Percentiles rank a stretch among this genome's conserved stretches.
phyloP scores from a whole-genome alignment of 2,888 invertebrate species.

The Fabriciana adippe region DNA sequence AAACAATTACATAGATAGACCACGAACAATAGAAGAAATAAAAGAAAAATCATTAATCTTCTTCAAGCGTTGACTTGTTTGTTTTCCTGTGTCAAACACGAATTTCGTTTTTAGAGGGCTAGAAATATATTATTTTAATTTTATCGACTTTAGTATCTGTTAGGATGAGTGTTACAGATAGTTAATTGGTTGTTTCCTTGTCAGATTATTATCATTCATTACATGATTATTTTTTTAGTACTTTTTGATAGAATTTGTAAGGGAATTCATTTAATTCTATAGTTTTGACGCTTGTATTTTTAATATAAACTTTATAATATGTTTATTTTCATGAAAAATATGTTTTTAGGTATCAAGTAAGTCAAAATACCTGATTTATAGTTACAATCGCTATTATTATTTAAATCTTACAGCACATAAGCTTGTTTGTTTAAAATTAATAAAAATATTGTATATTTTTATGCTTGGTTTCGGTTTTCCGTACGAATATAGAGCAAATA shows the following conservation, averaged over 20 bases:
- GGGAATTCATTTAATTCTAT: too few species aligned
- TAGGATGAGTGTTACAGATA: constrained; percentile 45
- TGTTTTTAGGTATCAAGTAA: too few species aligned
- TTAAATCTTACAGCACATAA: too few species aligned
- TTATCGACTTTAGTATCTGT: constrained; percentile 46
- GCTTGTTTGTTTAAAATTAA: too few species aligned
- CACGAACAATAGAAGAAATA: constrained; percentile 49
- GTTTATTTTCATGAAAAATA: too few species aligned
- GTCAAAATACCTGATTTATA: too few species aligned
- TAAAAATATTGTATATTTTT: too few species aligned
- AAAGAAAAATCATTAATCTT: constrained; percentile 62
- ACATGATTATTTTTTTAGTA: constrained; percentile 17
- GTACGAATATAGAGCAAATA: too few species aligned
- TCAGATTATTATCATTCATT: constrained; percentile 27
- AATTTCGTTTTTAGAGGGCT: constrained; percentile 59
- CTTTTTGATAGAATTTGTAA: neutral
- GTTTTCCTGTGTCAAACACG: constrained; percentile 65
- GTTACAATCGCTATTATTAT: too few species aligned
- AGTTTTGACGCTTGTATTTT: too few species aligned
- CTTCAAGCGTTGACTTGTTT: constrained; percentile 61
- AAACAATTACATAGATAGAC: constrained; percentile 70
- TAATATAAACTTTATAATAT: too few species aligned
- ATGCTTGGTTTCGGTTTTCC: too few species aligned
- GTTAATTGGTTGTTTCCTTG: constrained; percentile 42
- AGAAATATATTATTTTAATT: constrained; percentile 44